These are phyloP conservation scores for Hypomecis atomaria DNA, from an alignment of 2,888 invertebrate species.

Conservation along the genomic window DNA sequence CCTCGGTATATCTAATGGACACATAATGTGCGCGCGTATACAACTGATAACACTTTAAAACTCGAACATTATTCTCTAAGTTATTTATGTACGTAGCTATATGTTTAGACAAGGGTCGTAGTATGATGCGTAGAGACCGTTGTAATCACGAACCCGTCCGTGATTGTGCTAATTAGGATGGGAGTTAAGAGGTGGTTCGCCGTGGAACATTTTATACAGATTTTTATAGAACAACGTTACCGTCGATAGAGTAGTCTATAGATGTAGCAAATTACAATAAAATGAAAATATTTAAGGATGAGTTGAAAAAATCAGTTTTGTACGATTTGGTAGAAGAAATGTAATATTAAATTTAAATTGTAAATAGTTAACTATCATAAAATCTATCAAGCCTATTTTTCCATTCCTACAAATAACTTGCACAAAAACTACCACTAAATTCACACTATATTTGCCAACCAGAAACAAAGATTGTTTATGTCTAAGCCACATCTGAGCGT, in stretches of 20 bases:
- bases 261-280: neutral
- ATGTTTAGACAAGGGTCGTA: slow-evolving; percentile 40
- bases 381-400: slow-evolving; percentile 13
- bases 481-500: neutral
- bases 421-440: neutral
- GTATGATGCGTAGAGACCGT: slow-evolving; percentile 45
- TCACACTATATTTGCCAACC: slow-evolving; percentile 19
- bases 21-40: slow-evolving; percentile 30
- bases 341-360: neutral
- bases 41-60: slow-evolving; percentile 39
- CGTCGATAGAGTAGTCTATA: neutral
- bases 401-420: slow-evolving; percentile 24
- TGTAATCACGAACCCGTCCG: slow-evolving; percentile 77
- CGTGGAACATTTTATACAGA: slow-evolving; percentile 49
- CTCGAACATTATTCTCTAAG: slow-evolving; percentile 40
- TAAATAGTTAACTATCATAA: slow-evolving; percentile 1
- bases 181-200: slow-evolving; percentile 41
- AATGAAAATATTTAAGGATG: neutral
- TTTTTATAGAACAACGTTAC: slow-evolving; percentile 40
- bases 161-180: slow-evolving; percentile 66
- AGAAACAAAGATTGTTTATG: neutral
- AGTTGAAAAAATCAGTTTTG: slow-evolving; percentile 5
- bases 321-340: slow-evolving; percentile 1
- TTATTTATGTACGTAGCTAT: slow-evolving; percentile 36
- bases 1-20: slow-evolving; percentile 37